phyloP scores from a whole-genome alignment of 2,888 invertebrate genomes.

The Noctua comes region DNA sequence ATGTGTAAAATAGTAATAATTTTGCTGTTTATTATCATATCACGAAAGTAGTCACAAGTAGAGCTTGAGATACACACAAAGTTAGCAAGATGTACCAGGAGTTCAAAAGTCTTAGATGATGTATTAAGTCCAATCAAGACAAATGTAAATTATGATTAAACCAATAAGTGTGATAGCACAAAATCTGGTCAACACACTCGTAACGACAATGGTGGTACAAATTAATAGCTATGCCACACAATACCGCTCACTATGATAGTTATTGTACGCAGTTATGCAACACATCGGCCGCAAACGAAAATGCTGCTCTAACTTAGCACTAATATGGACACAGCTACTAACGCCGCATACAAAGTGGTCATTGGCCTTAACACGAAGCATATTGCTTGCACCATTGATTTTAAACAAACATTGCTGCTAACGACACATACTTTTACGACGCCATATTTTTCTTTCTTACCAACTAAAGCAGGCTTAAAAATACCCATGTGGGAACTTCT shows the following conservation, averaged over 20 bases:
- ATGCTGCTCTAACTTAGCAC: conserved; percentile 49
- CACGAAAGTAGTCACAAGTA: not conserved
- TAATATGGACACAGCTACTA: conserved; percentile 38
- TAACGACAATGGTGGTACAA: conserved; percentile 15
- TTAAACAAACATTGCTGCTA: conserved; percentile 47
- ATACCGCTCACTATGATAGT: conserved; percentile 32
- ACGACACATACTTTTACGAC: conserved; percentile 54
- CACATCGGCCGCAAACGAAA: conserved; percentile 51
- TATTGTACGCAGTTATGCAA: conserved; percentile 52
- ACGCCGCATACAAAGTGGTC: conserved; percentile 56
- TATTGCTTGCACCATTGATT: conserved; percentile 54
- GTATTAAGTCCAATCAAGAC: not conserved
- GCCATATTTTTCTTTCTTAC: conserved; percentile 32
- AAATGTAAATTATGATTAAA: not conserved
- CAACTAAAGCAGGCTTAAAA: conserved; percentile 45
- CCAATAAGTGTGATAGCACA: not conserved
- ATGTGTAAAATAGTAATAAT: not conserved
- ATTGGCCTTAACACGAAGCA: conserved; percentile 54
- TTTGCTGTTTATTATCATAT: not conserved
- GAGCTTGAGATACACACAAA: not conserved
- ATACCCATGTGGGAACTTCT: conserved; percentile 55
- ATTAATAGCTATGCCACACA: conserved; percentile 19
- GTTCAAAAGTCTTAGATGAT: not conserved
- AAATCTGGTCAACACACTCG: conserved; percentile 18
- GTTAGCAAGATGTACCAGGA: not conserved